Evolutionary conservation across 2,888 invertebrate genomes (phyloP), one percentile per base, ranked within the genome.

Genomic region (Cerceris rybyensis): DNA sequence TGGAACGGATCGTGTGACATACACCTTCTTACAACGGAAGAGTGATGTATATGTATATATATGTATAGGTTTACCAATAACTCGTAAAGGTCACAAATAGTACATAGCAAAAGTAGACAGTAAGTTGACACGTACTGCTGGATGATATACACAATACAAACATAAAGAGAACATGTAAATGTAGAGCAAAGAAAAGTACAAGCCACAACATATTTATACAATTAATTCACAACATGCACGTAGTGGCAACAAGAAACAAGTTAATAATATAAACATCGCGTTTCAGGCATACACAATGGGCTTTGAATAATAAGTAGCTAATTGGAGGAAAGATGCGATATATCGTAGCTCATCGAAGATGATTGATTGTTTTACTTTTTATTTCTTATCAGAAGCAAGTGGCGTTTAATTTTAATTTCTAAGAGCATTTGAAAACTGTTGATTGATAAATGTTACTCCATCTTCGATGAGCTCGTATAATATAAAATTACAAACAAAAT

Each of bases 71-170:
- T 28, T 28, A 28, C 28, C 28, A 28, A 28, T 28, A 78, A 72
- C 59, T 61, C 64, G 80, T 80, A 54, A 67, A 86, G 73, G 73
- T 78, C 49, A 43, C 69, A 68, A 82, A 61, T 77, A 72, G 83
- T 90, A 88, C 89, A 89, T 87, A 84, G 90, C 89, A 90, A 90
- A 90, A 90, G 90, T 90, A 90, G 90, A 78, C 89, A 88, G 88
- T 83, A 87, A 84, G 84, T 89, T 88, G 86, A 89, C 87, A 81
- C 74, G 70, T 78, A 82, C 68, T 80, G 81, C 74, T 83, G 70
- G 73, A 84, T 76, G 71, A 71, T 77, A 70, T 71, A 78, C 67
- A 79, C 67, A 79, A 82, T 75, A 78, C 60, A 83, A 81, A 83
- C 82, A 77, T 68, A 82, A 72, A 73, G 57, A 78, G 73, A 58